These are phyloP conservation scores for Actinia tenebrosa DNA, from an alignment of 64 coral and sea anemone genomes.

Conservation along the genomic window DNA sequence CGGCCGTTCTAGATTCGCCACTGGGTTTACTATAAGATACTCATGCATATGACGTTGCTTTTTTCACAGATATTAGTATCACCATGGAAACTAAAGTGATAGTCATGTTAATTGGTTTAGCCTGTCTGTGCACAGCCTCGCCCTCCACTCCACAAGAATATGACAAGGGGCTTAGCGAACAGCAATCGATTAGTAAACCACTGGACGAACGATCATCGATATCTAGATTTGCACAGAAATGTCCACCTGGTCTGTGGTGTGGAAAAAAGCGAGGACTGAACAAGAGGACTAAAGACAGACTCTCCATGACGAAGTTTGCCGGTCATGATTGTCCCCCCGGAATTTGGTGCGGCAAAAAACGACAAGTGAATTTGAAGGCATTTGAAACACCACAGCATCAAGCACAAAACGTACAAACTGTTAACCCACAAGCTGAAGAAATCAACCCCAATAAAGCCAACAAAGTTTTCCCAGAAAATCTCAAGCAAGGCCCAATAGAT, in stretches of 20 bases:
- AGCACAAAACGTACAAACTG: neutral
- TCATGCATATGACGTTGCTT: neutral
- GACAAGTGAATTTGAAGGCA: neutral
- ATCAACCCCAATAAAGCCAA: neutral
- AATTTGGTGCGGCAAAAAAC: conserved; percentile 47
- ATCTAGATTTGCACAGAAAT: neutral
- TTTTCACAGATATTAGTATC: neutral
- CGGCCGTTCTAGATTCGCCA: too few species aligned
- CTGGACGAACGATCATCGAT: conserved; percentile 1
- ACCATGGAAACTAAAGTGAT: neutral
- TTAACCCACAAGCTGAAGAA: neutral
- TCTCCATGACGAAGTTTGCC: neutral
- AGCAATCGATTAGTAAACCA: neutral
- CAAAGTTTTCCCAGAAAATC: neutral
- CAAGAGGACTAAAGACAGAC: neutral
- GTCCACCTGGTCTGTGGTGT: conserved; percentile 33
- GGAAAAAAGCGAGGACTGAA: conserved; percentile 31
- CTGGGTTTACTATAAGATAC: too few species aligned
- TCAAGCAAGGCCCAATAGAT: neutral
- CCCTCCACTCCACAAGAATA: neutral
- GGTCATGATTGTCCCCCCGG: conserved; percentile 23
- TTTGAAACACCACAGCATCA: neutral
- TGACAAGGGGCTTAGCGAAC: neutral
- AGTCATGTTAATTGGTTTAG: neutral
- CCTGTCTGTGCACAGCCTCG: neutral